Evolutionary conservation across 2,113 vertebrate genomes (phyloP), one percentile per base, ranked within the genome.

Genomic region (Takifugu bimaculatus): DNA sequence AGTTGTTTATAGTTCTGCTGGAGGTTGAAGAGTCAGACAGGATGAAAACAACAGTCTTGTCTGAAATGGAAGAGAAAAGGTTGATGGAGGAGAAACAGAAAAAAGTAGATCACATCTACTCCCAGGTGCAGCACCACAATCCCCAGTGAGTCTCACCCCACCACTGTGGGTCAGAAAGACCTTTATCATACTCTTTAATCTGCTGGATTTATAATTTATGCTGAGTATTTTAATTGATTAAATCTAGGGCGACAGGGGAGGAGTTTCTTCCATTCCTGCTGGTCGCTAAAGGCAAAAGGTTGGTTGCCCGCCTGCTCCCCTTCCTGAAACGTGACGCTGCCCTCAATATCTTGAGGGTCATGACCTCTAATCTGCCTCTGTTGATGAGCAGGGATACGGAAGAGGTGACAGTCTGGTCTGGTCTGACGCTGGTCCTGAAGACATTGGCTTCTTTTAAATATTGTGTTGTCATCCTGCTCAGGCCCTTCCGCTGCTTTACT

Each of bases 261-360:
- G 93, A 93, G 70, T 94, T 99, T 76, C 83, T 99, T 56, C 93
- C 95, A 11, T 88, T 93, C 55, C 87, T 99, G 11, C 89, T 91
- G 6, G 85, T 97, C 57, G 85, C 91, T 42, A 99, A 98, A 72
- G 96, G 96, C 44, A 97, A 96, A 88, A 90, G 85, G 47, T 77
- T 99, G 0, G n/a, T 80, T 0, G 88, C 93, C 0, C 91, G 95
- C 14, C 91, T 98, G 54, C 82, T 98, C 32, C 93, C 94, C 0
- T 92, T 94, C 69, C 77, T 99, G 50, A 87, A 84, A 7, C 84
- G 2, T 0, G 91, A 93, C 25, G 79, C 73, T 12, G 89, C 88
- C 0, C 73, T 92, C 59, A 85, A 87, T 42, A 79, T 95, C 56
- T 86, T 98, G 56, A 50, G 80, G 15, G 79, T 80, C 1, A 78